Conservation (phyloP, 2,113 vertebrate species). For the Coturnix japonica region DNA sequence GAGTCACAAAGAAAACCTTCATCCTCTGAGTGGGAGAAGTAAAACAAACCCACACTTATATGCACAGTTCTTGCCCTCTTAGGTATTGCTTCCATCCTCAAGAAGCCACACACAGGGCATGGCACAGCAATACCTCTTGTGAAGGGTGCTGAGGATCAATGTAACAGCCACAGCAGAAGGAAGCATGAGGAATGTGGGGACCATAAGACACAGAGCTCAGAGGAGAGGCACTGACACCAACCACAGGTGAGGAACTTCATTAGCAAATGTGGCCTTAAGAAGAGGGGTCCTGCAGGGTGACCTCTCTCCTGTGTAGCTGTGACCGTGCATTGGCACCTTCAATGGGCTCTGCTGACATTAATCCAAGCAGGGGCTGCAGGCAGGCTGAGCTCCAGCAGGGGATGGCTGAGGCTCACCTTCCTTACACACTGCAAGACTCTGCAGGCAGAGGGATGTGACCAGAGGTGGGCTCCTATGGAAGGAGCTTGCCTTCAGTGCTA, state of each 20-base stretch:
- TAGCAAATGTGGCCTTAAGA: neutral
- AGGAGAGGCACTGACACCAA: neutral
- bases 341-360: neutral
- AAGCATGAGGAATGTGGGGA: fast-evolving
- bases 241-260: too few species aligned
- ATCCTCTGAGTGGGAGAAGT: neutral
- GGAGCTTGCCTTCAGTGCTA: neutral
- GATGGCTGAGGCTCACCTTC: too few species aligned
- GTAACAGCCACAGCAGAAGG: neutral
- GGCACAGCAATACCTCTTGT: fast-evolving
- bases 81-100: fast-evolving
- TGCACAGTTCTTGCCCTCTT: fast-evolving
- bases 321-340: too few species aligned
- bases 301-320: too few species aligned
- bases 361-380: too few species aligned
- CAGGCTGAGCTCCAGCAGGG: too few species aligned
- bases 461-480: fast-evolving
- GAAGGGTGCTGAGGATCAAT: fast-evolving
- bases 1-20: neutral
- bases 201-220: neutral
- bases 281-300: neutral
- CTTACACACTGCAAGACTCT: too few species aligned
- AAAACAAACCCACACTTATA: fast-evolving
- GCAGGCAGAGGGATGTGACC: neutral
- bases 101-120: fast-evolving